Percentiles rank a stretch among this genome's conserved stretches.
Evolutionary conservation across 2,113 vertebrate species (phyloP).

Genomic region (Aegithalos caudatus): DNA sequence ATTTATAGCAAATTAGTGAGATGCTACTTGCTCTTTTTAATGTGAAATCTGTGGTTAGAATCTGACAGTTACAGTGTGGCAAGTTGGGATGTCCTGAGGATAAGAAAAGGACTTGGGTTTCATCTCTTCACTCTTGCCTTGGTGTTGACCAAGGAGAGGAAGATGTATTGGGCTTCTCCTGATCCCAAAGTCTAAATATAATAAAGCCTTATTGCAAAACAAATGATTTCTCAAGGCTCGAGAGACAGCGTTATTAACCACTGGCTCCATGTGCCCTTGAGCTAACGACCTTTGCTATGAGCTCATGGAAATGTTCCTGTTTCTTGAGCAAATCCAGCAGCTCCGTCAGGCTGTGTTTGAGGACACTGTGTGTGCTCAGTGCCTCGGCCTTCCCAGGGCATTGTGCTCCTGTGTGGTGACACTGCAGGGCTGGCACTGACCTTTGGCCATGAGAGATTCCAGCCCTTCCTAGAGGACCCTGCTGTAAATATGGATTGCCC

Average conservation of each 20-base stretch:
- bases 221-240: neutral
- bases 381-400: neutral
- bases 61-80: neutral
- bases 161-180: neutral
- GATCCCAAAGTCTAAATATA: neutral
- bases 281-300: neutral
- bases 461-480: neutral
- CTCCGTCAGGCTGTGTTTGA: neutral
- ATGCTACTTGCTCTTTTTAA: neutral
- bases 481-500: neutral
- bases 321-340: neutral
- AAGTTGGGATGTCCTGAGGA: neutral
- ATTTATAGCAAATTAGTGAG: neutral
- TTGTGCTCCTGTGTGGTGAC: neutral
- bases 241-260: neutral
- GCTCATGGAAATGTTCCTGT: neutral
- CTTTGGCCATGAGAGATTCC: neutral
- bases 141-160: neutral
- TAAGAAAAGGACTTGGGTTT: neutral
- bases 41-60: neutral
- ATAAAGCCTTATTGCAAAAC: slow-evolving; percentile 20
- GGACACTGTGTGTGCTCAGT: neutral
- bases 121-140: neutral
- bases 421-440: neutral
- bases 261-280: slow-evolving; percentile 12